phyloP scores from a whole-genome alignment of 1,140 invertebrate genomes.

The Trichomalopsis sarcophagae region DNA sequence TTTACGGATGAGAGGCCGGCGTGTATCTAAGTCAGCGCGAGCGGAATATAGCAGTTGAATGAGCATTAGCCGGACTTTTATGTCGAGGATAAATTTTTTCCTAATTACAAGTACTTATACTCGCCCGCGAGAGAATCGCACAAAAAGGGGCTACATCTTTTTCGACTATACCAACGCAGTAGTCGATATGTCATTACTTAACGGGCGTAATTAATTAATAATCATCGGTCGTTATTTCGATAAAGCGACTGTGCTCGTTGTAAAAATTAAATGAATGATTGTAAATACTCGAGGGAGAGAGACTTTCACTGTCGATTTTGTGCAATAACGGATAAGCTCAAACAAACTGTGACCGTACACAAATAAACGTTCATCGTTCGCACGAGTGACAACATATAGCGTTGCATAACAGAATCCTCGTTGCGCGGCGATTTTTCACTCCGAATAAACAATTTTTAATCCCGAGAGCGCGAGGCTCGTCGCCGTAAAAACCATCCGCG shows the following conservation, averaged over 20 bases:
- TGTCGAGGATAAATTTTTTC: neutral
- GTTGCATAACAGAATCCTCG: no score
- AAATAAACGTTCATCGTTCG: no score
- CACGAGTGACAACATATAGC: no score
- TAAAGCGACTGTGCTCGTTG: neutral
- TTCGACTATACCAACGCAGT: neutral
- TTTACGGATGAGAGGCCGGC: neutral
- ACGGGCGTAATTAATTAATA: neutral
- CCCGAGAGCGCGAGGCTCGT: neutral
- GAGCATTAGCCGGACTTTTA: neutral
- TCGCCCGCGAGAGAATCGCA: no score
- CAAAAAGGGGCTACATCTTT: no score
- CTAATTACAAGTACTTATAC: neutral
- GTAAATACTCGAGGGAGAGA: no score
- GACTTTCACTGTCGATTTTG: neutral
- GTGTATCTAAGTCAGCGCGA: no score
- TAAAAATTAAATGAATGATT: neutral
- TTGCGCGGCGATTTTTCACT: neutral
- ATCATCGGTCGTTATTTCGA: neutral
- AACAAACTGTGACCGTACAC: no score
- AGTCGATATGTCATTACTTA: neutral
- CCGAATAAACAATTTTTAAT: conserved; percentile 9
- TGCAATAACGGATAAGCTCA: neutral
- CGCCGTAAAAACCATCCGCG: neutral
- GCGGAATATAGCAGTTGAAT: neutral